Percentiles rank a stretch among this genome's conserved stretches.
Conservation (phyloP, 2,797 vertebrate species). For the Artibeus jamaicensis region DNA sequence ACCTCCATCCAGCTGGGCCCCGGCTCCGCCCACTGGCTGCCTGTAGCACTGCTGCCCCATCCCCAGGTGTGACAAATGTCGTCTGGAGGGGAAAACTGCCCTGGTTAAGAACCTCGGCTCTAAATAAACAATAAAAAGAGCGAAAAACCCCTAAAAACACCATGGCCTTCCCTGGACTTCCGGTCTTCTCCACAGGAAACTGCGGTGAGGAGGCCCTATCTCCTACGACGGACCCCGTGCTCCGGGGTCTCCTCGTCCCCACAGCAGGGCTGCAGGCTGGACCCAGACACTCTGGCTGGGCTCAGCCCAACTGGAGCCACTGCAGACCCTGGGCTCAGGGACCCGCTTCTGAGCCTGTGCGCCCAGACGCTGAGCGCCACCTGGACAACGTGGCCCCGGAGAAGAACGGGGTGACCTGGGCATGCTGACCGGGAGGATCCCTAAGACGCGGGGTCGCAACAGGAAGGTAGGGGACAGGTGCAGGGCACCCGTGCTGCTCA, state of each 20-base stretch:
- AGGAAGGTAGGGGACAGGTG: rapidly evolving
- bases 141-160: neutral
- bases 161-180: neutral
- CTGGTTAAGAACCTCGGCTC: neutral
- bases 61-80: neutral
- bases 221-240: rapidly evolving
- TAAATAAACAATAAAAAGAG: neutral
- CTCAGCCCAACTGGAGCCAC: neutral
- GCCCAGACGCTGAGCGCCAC: no score
- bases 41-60: neutral
- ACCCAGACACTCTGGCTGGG: neutral
- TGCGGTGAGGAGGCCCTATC: neutral
- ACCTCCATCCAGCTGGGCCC: neutral
- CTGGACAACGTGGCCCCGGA: neutral
- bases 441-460: neutral
- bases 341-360: neutral
- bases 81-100: neutral
- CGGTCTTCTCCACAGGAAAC: neutral
- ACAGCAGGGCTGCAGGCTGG: neutral
- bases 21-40: neutral
- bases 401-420: neutral
- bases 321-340: neutral
- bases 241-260: neutral
- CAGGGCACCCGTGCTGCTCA: rapidly evolving
- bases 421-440: neutral